These are phyloP conservation scores for Scaptomyza pallida DNA, from an alignment of 1,140 invertebrate genomes.

Conservation along the genomic window DNA sequence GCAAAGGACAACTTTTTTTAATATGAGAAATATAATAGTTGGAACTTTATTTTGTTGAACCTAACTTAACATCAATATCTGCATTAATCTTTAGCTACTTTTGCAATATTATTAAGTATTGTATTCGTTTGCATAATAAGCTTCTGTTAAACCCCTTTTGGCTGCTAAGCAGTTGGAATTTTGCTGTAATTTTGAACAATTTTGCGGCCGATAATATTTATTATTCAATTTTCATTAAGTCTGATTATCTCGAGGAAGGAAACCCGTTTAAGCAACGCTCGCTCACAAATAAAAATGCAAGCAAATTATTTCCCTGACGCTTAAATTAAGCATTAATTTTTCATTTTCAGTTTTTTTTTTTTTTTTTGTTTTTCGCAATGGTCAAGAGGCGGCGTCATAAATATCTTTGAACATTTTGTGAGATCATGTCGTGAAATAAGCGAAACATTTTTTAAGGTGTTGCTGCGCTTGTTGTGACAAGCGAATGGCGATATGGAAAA, in stretches of 20 bases:
- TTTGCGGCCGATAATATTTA: slow-evolving; percentile 74
- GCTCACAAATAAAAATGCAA: slow-evolving; percentile 54
- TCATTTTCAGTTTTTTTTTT: too few species aligned
- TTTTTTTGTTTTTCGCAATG: slow-evolving; percentile 40
- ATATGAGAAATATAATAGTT: slow-evolving; percentile 23
- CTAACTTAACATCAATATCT: neutral
- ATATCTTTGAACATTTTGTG: slow-evolving; percentile 48
- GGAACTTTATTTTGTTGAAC: too few species aligned
- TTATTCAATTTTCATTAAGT: slow-evolving; percentile 82
- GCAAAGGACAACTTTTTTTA: slow-evolving; percentile 33
- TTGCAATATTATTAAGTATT: too few species aligned
- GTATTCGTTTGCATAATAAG: slow-evolving; percentile 9
- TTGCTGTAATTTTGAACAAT: slow-evolving; percentile 62
- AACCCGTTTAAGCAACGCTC: slow-evolving; percentile 60
- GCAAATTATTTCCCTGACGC: slow-evolving; percentile 74
- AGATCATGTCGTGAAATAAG: slow-evolving; percentile 52
- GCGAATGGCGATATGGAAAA: slow-evolving; percentile 44
- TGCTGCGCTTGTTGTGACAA: slow-evolving; percentile 63
- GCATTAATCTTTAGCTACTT: neutral
- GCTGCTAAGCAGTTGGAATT: slow-evolving; percentile 26
- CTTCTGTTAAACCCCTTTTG: slow-evolving; percentile 43
- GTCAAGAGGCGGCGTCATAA: slow-evolving; percentile 50
- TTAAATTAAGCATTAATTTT: slow-evolving; percentile 78
- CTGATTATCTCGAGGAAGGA: slow-evolving; percentile 54
- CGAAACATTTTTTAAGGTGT: slow-evolving; percentile 68